Conservation (phyloP, 2,888 invertebrate species). For the Osmoderma eremita region DNA sequence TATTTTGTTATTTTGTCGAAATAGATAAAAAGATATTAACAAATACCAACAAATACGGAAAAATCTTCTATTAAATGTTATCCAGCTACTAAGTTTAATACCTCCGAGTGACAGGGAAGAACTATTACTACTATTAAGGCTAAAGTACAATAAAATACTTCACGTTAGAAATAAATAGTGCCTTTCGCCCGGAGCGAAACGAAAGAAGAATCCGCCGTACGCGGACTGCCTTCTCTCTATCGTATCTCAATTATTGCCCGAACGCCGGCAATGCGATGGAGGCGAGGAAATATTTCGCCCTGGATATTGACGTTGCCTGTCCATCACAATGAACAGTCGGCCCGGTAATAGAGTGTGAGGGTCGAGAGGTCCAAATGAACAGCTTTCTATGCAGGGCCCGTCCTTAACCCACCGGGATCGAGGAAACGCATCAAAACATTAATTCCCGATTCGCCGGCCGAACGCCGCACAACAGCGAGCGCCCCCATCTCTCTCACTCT, state of each 20-base stretch:
- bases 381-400: constrained; percentile 49
- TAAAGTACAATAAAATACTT: constrained; percentile 2
- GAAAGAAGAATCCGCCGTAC: constrained; percentile 9
- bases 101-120: no score
- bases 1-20: no score
- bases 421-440: constrained; percentile 43
- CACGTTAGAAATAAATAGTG: constrained; percentile 23
- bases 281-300: constrained; percentile 44
- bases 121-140: neutral
- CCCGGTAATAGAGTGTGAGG: constrained; percentile 40
- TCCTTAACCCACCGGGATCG: constrained; percentile 33
- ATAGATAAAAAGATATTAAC: no score
- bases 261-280: constrained; percentile 35
- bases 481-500: no score
- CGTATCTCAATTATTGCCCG: constrained; percentile 37
- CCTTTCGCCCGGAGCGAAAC: neutral
- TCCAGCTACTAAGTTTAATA: no score
- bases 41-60: no score
- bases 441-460: constrained; percentile 38
- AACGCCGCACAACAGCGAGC: no score
- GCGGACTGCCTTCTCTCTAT: constrained; percentile 10
- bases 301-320: constrained; percentile 48
- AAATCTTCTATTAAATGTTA: no score
- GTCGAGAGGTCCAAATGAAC: constrained; percentile 45
- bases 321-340: constrained; percentile 46